A percentile compares a stretch with the other conserved stretches of the same genome.
These are phyloP conservation scores for Zaprionus africanus DNA, from an alignment of 1,140 invertebrate species.

Conservation along the genomic window DNA sequence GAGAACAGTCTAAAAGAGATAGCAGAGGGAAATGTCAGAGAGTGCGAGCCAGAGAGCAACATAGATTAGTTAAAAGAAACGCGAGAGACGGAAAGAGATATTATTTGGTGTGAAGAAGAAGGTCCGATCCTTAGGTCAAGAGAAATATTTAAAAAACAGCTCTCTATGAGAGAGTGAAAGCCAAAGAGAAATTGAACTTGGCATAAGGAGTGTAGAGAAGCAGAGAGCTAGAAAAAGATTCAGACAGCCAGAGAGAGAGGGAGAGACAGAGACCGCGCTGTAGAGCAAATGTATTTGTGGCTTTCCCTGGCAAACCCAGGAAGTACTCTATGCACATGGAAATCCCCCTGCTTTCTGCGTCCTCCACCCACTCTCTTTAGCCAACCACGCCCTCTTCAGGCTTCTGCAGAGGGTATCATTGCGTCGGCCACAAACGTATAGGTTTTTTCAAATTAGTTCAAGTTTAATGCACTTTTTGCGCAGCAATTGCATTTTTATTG, in stretches of 20 bases:
- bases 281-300: not conserved
- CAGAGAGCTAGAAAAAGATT: no score
- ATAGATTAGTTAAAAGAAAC: not conserved
- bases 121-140: no score
- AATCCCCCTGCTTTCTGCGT: not conserved
- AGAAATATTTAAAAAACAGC: no score
- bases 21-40: not conserved
- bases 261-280: not conserved
- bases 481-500: slow-evolving; percentile 47
- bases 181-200: no score
- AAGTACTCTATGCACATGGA: not conserved
- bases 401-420: not conserved
- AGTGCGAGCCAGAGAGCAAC: not conserved
- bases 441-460: slow-evolving; percentile 54
- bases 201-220: no score
- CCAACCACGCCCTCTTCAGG: not conserved
- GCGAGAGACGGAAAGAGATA: not conserved
- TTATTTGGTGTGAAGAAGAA: not conserved
- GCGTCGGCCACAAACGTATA: not conserved
- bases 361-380: not conserved
- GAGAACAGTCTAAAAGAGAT: not conserved
- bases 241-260: no score
- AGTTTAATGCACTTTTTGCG: slow-evolving; percentile 72
- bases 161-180: no score
- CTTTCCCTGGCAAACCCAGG: not conserved